phyloP scores from a whole-genome alignment of 2,113 vertebrate genomes.

The Pionites leucogaster region DNA sequence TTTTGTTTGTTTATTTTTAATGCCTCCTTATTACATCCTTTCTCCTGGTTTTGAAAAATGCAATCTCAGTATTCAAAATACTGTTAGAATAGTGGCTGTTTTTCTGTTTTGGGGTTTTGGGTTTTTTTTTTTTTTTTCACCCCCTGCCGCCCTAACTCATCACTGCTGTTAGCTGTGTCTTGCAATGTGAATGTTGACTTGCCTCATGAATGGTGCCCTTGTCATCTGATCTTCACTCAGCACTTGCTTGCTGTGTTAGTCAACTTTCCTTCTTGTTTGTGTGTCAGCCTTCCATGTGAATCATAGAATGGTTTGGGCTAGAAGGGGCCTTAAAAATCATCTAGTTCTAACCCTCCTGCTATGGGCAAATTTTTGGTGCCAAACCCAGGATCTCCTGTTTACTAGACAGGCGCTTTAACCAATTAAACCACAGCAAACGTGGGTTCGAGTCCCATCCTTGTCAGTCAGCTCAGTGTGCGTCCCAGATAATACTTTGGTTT shows the following conservation, averaged over 20 bases:
- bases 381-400: conserved; percentile 92
- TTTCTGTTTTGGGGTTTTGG: background rate
- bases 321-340: background rate
- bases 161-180: background rate
- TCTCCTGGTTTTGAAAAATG: background rate
- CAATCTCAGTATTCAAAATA: background rate
- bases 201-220: background rate
- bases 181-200: background rate
- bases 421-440: conserved; percentile 72
- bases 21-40: background rate
- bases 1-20: background rate
- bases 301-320: background rate
- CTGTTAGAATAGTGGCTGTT: background rate
- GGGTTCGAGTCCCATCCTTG: no score
- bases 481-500: no score
- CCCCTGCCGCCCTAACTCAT: background rate
- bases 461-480: no score
- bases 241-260: background rate
- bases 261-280: background rate
- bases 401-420: conserved; percentile 94
- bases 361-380: background rate
- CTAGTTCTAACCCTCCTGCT: background rate
- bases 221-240: background rate
- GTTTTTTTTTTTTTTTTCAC: background rate
- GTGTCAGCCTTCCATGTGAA: background rate